A percentile compares a stretch with the other conserved stretches of the same genome.
phyloP scores from a whole-genome alignment of 2,888 invertebrate species.

The Cacoxenus indagator region DNA sequence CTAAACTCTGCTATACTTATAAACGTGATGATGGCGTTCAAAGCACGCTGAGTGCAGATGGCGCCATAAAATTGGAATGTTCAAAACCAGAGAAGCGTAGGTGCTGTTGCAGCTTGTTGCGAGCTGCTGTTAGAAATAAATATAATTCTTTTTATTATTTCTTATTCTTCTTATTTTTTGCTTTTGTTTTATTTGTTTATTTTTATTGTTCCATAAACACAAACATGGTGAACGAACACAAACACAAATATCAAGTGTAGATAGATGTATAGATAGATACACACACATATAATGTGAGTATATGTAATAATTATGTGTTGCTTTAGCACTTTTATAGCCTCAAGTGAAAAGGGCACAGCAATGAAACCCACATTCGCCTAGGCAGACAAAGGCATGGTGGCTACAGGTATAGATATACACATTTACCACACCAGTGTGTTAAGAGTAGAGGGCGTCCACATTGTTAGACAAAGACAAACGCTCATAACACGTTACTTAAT shows the following conservation, averaged over 20 bases:
- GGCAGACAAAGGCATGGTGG: slow-evolving; percentile 19
- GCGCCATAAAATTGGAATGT: slow-evolving; percentile 5
- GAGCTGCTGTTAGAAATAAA: background rate
- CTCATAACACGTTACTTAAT: slow-evolving; percentile 46
- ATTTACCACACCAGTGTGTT: background rate
- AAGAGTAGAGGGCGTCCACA: background rate
- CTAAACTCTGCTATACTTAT: background rate
- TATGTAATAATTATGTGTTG: slow-evolving; percentile 45
- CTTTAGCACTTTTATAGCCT: slow-evolving; percentile 51
- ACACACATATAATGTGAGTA: background rate
- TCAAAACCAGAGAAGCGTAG: background rate
- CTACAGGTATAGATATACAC: too few relatives aligned
- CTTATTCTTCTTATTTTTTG: too few relatives aligned
- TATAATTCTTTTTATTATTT: too few relatives aligned
- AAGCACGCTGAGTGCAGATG: background rate
- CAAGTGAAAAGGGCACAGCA: slow-evolving; percentile 8
- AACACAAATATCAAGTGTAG: too few relatives aligned
- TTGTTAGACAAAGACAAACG: background rate
- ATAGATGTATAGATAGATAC: too few relatives aligned
- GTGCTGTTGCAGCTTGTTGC: background rate
- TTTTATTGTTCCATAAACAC: background rate
- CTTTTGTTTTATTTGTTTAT: background rate
- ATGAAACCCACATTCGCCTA: background rate
- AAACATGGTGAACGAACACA: background rate
- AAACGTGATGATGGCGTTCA: background rate